Percentiles rank a stretch among this genome's conserved stretches.
phyloP scores from a whole-genome alignment of 2,888 invertebrate species.

The Listrodromus nycthemerus region DNA sequence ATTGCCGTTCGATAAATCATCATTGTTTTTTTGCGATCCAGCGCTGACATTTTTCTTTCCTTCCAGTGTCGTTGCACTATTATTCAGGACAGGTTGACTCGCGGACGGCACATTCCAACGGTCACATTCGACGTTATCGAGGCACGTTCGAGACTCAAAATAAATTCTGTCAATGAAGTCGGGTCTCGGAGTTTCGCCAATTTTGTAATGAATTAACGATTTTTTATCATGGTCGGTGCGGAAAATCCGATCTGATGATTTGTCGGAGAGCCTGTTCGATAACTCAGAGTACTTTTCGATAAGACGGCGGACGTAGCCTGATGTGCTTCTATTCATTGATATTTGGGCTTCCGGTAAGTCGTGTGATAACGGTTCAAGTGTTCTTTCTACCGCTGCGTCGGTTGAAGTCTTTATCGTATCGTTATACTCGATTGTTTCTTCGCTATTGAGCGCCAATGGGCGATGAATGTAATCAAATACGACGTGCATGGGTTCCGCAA shows the following conservation, averaged over 20 bases:
- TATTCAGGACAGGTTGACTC: neutral
- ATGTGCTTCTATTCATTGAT: conserved; percentile 5
- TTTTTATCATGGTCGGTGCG: neutral
- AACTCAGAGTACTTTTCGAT: conserved; percentile 55
- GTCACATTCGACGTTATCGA: neutral
- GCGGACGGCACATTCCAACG: no score
- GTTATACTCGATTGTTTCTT: conserved; percentile 3
- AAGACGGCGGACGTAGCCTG: conserved; percentile 53
- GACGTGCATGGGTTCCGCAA: conserved; percentile 75
- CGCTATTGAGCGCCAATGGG: neutral
- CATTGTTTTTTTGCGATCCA: neutral
- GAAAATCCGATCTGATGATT: neutral
- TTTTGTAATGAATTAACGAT: conserved; percentile 24
- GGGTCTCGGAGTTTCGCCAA: conserved; percentile 27
- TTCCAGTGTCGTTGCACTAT: neutral
- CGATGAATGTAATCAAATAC: conserved; percentile 58
- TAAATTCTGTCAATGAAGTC: conserved; percentile 50
- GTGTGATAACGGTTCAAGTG: no score
- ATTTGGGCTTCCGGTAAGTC: neutral
- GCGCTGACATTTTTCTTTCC: neutral
- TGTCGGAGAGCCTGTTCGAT: neutral
- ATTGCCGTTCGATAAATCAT: conserved; percentile 49
- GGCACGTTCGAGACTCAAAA: neutral
- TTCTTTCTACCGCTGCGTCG: no score
- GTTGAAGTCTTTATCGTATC: neutral